phyloP scores from a whole-genome alignment of 2,113 vertebrate genomes.

The Ahaetulla prasina region DNA sequence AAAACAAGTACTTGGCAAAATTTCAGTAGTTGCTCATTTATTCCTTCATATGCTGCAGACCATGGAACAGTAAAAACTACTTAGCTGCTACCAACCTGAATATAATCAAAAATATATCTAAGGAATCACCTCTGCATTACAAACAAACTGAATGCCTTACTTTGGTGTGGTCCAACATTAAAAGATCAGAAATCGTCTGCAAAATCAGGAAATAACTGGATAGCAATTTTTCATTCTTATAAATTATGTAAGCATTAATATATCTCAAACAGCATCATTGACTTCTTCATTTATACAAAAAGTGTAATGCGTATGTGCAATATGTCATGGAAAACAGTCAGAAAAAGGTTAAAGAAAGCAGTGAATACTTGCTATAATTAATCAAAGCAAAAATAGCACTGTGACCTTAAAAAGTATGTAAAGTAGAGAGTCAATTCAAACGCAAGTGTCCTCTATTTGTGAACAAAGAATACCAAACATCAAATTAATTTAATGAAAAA shows the following conservation, averaged over 20 bases:
- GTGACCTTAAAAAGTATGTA: slow-evolving; percentile 37
- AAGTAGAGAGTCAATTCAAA: not conserved
- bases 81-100: not conserved
- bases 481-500: not conserved
- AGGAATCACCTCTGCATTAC: not conserved
- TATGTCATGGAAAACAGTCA: slow-evolving; percentile 2
- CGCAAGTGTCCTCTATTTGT: fast-evolving
- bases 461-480: not conserved
- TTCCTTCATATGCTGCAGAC: not conserved
- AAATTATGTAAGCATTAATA: not conserved
- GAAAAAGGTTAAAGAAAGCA: not conserved
- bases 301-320: not conserved
- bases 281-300: not conserved
- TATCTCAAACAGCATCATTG: fast-evolving
- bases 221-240: not conserved
- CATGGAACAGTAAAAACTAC: not conserved
- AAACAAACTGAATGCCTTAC: not conserved
- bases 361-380: not conserved
- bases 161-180: not conserved
- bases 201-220: not conserved
- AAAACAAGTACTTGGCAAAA: not conserved
- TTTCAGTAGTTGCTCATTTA: not conserved
- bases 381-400: slow-evolving; percentile 33
- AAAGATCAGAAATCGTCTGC: not conserved
- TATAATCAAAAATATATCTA: not conserved